phyloP scores from a whole-genome alignment of 2,113 vertebrate species.

The Calonectris borealis region DNA sequence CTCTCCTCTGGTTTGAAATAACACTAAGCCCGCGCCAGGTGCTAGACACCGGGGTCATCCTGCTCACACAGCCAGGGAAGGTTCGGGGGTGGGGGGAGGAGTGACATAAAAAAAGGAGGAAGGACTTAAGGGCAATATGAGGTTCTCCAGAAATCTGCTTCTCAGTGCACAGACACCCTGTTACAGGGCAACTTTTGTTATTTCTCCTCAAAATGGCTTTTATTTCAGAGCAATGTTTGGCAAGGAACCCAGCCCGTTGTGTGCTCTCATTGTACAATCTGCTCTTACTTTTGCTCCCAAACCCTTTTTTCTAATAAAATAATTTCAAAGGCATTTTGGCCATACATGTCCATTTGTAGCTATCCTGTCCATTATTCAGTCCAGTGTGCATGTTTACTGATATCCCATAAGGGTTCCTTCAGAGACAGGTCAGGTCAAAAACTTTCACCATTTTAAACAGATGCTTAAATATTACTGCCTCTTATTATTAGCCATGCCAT shows the following conservation, averaged over 20 bases:
- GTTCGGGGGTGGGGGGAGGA: fast-evolving
- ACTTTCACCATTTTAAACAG: not conserved
- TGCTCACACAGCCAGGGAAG: not conserved
- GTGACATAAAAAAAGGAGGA: not conserved
- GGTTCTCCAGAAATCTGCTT: not conserved
- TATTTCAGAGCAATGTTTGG: not conserved
- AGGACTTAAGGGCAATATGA: not conserved
- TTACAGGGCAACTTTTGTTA: not conserved
- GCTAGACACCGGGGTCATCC: not conserved
- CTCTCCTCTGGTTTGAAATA: not conserved
- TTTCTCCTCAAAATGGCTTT: not conserved
- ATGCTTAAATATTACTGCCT: not conserved
- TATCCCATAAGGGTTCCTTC: not conserved
- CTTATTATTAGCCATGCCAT: not conserved
- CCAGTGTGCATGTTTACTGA: not conserved
- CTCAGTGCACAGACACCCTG: not conserved
- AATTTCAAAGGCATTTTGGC: not conserved
- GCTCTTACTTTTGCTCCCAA: not conserved
- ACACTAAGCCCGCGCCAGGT: not conserved
- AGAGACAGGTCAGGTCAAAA: not conserved
- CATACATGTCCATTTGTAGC: not conserved
- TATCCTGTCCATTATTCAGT: not conserved
- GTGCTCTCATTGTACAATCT: not conserved
- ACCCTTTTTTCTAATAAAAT: not conserved
- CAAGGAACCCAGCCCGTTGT: not conserved